These are phyloP conservation scores for Synergus gifuensis DNA, from an alignment of 2,888 invertebrate species.

Conservation along the genomic window DNA sequence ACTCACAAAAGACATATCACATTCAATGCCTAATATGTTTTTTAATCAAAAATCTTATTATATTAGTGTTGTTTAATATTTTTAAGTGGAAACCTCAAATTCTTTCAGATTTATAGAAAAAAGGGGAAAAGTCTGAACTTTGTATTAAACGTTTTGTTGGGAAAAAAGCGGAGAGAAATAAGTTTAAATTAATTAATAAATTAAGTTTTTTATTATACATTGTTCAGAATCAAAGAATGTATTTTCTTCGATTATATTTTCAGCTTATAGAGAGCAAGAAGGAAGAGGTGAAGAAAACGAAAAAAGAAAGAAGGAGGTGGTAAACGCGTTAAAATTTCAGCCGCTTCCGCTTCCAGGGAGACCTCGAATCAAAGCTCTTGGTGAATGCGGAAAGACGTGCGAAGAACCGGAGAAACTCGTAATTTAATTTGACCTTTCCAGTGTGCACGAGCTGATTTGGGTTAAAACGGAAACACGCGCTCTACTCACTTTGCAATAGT, in stretches of 20 bases:
- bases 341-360: conserved; percentile 45
- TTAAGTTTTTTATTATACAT: background rate
- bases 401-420: conserved; percentile 55
- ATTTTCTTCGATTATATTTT: conserved; percentile 18
- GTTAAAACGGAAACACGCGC: conserved; percentile 38
- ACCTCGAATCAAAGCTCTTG: conserved; percentile 50
- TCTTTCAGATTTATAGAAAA: no score
- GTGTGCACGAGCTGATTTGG: conserved; percentile 54
- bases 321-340: conserved; percentile 50
- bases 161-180: no score
- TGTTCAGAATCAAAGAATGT: background rate
- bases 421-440: conserved; percentile 54
- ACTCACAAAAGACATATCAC: background rate
- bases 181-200: no score
- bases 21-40: background rate
- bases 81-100: no score
- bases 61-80: no score
- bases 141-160: no score
- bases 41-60: no score
- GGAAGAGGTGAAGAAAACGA: background rate
- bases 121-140: no score
- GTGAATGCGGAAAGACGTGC: conserved; percentile 52
- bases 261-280: background rate
- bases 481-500: conserved; percentile 16
- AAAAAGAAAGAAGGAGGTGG: background rate